A percentile compares a stretch with the other conserved stretches of the same genome.
Conservation (phyloP, 2,113 vertebrate species). For the Hyla sarda region DNA sequence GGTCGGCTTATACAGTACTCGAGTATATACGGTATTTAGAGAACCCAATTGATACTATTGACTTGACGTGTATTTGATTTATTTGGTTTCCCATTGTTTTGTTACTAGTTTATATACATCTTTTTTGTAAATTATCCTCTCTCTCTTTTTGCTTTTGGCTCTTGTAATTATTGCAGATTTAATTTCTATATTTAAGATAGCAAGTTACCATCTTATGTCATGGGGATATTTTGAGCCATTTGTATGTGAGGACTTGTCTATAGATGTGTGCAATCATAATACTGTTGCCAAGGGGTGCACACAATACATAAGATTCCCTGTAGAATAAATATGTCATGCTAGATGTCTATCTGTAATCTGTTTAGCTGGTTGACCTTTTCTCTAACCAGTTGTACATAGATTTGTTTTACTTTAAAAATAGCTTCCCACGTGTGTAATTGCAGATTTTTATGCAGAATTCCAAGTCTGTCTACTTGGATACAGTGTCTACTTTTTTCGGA, state of each 20-base stretch:
- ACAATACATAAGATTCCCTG: not conserved
- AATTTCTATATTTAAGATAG: too few relatives aligned
- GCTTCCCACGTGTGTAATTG: not conserved
- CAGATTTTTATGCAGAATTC: not conserved
- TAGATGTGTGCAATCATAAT: not conserved
- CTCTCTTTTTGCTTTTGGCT: too few relatives aligned
- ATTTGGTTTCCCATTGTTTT: too few relatives aligned
- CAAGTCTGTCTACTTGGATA: not conserved
- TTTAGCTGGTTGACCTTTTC: not conserved
- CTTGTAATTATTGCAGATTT: too few relatives aligned
- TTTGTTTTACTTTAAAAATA: not conserved
- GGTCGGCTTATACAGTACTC: too few relatives aligned
- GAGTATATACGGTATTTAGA: too few relatives aligned
- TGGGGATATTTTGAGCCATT: too few relatives aligned
- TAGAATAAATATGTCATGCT: not conserved
- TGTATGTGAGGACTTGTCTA: not conserved
- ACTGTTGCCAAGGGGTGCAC: not conserved
- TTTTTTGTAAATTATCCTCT: too few relatives aligned
- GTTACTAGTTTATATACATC: too few relatives aligned
- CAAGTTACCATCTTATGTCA: too few relatives aligned
- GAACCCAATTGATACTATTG: too few relatives aligned
- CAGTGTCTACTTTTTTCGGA: not conserved
- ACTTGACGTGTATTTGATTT: too few relatives aligned
- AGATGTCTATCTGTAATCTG: not conserved
- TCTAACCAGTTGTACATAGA: not conserved